Conservation (phyloP, 1,140 invertebrate species). For the Tribolium castaneum region DNA sequence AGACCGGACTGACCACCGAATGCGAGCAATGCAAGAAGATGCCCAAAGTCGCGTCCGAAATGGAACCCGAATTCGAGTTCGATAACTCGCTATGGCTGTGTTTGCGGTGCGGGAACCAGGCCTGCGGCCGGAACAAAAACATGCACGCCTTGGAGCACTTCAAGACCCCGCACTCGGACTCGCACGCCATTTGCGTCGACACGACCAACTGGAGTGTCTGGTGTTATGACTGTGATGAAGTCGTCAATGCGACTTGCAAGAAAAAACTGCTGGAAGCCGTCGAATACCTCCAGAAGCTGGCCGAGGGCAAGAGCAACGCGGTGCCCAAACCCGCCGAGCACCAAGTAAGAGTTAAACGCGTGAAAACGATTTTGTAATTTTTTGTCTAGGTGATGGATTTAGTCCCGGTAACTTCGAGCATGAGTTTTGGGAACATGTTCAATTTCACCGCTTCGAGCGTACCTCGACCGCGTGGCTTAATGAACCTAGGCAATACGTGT, state of each 20-base stretch:
- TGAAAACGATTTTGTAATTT: neutral
- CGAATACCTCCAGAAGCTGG: constrained; percentile 72
- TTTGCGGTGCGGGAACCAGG: constrained; percentile 78
- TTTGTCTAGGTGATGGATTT: constrained; percentile 48
- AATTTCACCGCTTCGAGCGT: constrained; percentile 54
- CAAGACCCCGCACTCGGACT: constrained; percentile 79
- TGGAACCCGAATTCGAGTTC: constrained; percentile 67
- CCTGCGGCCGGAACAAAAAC: constrained; percentile 77
- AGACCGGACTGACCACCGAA: constrained; percentile 68
- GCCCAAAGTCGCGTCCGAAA: constrained; percentile 58
- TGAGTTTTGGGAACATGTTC: constrained; percentile 24
- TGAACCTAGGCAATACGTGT: constrained; percentile 95
- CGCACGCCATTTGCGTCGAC: constrained; percentile 80
- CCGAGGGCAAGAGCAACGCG: constrained; percentile 41
- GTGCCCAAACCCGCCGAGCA: neutral
- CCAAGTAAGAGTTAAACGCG: neutral
- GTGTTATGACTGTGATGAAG: constrained; percentile 77
- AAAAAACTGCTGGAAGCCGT: constrained; percentile 75
- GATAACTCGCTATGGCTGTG: constrained; percentile 76
- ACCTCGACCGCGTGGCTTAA: constrained; percentile 74
- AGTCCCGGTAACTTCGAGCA: constrained; percentile 44
- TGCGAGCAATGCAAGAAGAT: constrained; percentile 72
- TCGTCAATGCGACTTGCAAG: constrained; percentile 68
- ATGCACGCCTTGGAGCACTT: constrained; percentile 84
- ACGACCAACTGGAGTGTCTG: constrained; percentile 79